Evolutionary conservation across 2,797 vertebrate species (phyloP), one percentile per base, ranked within the genome.

Genomic region (Echiichthys vipera): DNA sequence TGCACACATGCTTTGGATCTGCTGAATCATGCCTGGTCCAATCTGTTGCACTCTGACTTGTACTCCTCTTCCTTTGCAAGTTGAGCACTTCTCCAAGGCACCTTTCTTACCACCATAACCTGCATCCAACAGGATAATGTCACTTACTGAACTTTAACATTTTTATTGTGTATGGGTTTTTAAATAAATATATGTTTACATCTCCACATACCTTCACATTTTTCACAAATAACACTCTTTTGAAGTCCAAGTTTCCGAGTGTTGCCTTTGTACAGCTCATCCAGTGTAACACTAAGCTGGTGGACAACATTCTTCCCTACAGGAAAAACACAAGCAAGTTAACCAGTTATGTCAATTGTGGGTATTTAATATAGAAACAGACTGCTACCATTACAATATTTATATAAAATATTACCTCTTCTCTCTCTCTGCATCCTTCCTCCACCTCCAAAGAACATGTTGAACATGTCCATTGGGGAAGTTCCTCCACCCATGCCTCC

Each of bases 401-500:
- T 1, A 8, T 9, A 22, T 8, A 37, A 18, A n/a, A n/a, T 70
- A 78, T 90, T 89, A 99, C 98, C 98, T 96, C 90, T 96, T 85
- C 96, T 96, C 85, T 99, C 97, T 91, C 96, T 95, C 71, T 97
- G 96, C 95, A 95, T 97, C 83, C 96, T 95, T 69, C 97, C 96
- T 74, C 97, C 97, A 45, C 98, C 98, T 74, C 98, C 98, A 90
- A 99, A 99, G 91, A 99, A 99, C 98, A 99, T 99, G 94, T 99
- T 96, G 87, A 99, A 99, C 90, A 99, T 97, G 90, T 99, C 98
- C 96, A 96, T 99, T 24, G 98, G 98, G 20, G 96, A 97, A 14
- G 86, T 91, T 64, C 95, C 95, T 86, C 96, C 95, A 27, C 94
- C 88, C 69, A 95, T 91, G 76, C 97, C 96, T 40, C 98, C 98